A percentile compares a stretch with the other conserved stretches of the same genome.
Evolutionary conservation across 2,113 vertebrate species (phyloP).

Genomic region (Eonycteris spelaea): DNA sequence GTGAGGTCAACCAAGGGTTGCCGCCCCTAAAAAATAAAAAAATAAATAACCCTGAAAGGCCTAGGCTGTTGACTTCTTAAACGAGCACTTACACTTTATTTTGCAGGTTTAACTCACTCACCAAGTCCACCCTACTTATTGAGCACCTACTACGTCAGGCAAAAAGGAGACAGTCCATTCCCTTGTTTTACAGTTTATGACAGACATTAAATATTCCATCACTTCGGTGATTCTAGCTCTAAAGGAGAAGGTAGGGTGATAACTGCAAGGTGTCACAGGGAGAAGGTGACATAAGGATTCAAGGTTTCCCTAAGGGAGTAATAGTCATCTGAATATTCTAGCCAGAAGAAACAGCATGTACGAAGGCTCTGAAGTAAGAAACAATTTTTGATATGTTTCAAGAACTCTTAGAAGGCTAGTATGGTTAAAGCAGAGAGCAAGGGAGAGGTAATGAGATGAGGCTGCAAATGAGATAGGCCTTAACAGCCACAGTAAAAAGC

Average conservation of each 20-base stretch:
- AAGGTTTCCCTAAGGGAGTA: neutral
- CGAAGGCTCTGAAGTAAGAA: neutral
- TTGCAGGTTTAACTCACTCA: neutral
- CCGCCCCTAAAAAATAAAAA: no score
- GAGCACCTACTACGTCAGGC: neutral
- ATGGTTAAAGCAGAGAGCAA: neutral
- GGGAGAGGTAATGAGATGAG: neutral
- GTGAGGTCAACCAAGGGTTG: no score
- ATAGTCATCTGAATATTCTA: neutral
- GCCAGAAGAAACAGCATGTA: neutral
- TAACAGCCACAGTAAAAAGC: fast-evolving
- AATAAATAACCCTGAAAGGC: no score
- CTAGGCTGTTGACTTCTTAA: neutral
- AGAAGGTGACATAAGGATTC: neutral
- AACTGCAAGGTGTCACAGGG: neutral
- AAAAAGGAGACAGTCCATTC: neutral
- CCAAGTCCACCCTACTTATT: neutral
- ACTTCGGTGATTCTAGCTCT: neutral
- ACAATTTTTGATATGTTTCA: neutral
- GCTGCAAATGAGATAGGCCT: fast-evolving
- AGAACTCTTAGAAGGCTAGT: neutral
- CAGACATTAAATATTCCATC: neutral
- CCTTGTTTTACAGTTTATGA: neutral
- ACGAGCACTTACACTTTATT: neutral
- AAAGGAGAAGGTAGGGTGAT: neutral